Evolutionary conservation across 2,797 vertebrate genomes (phyloP).

Genomic region (Tenualosa thibaudeaui): DNA sequence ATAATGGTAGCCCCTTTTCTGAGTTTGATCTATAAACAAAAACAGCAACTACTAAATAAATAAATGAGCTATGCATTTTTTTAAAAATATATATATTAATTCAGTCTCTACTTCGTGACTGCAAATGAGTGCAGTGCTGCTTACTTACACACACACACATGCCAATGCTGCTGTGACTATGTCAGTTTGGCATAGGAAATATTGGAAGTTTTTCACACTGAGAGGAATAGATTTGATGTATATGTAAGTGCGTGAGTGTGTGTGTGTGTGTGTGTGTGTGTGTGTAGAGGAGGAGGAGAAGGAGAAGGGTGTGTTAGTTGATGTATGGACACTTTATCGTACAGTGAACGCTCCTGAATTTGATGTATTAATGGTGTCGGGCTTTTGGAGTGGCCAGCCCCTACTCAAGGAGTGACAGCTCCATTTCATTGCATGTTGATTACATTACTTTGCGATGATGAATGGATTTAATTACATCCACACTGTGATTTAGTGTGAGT

Average conservation of each 20-base stretch:
- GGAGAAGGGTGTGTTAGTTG: conserved; percentile 43
- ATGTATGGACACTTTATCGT: conserved; percentile 60
- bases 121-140: not conserved
- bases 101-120: not conserved
- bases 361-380: conserved; percentile 62
- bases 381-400: conserved; percentile 53
- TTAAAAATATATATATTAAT: not conserved
- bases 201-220: not conserved
- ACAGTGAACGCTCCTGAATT: conserved; percentile 57
- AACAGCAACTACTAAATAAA: not conserved
- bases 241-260: not conserved
- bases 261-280: conserved; percentile 34
- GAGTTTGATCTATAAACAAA: not conserved
- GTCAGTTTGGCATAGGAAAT: not conserved
- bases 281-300: conserved; percentile 27
- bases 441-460: conserved; percentile 55
- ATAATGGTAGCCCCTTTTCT: conserved; percentile 62
- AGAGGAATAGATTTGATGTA: not conserved
- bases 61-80: not conserved
- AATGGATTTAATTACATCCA: conserved; percentile 62
- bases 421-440: conserved; percentile 57
- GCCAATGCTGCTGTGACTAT: not conserved
- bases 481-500: conserved; percentile 57
- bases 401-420: conserved; percentile 57
- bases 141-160: not conserved